Evolutionary conservation across 2,888 invertebrate genomes (phyloP).

Genomic region (Glaucopsyche alexis): DNA sequence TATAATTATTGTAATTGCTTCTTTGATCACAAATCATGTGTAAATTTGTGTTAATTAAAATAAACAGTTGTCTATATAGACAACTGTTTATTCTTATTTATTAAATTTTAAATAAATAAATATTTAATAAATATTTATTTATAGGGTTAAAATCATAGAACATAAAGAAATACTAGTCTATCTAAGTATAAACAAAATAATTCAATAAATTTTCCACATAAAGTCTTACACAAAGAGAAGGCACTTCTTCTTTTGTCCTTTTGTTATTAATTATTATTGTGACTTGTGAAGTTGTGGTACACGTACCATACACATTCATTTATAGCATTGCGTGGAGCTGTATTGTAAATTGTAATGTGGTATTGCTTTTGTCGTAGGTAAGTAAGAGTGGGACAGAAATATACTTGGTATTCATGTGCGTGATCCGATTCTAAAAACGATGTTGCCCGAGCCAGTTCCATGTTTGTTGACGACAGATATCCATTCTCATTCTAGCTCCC

Average conservation of each 20-base stretch:
- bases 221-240: neutral
- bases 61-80: too few species aligned
- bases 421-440: constrained; percentile 68
- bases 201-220: too few species aligned
- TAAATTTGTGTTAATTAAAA: too few species aligned
- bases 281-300: too few species aligned
- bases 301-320: neutral
- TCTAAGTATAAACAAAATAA: too few species aligned
- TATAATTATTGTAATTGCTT: too few species aligned
- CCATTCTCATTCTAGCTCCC: constrained; percentile 30
- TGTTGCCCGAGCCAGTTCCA: constrained; percentile 59
- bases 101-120: too few species aligned
- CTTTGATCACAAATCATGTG: too few species aligned
- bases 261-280: constrained; percentile 26
- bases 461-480: constrained; percentile 43
- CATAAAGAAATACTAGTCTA: too few species aligned
- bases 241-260: constrained; percentile 12
- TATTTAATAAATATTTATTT: too few species aligned
- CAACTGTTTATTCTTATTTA: too few species aligned
- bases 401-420: constrained; percentile 15
- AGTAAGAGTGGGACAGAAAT: constrained; percentile 18
- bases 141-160: too few species aligned
- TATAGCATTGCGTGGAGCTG: constrained; percentile 10
- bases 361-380: constrained; percentile 12
- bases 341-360: neutral